Evolutionary conservation across 2,113 vertebrate genomes (phyloP), one percentile per base, ranked within the genome.

Genomic region (Perca schrenkii): DNA sequence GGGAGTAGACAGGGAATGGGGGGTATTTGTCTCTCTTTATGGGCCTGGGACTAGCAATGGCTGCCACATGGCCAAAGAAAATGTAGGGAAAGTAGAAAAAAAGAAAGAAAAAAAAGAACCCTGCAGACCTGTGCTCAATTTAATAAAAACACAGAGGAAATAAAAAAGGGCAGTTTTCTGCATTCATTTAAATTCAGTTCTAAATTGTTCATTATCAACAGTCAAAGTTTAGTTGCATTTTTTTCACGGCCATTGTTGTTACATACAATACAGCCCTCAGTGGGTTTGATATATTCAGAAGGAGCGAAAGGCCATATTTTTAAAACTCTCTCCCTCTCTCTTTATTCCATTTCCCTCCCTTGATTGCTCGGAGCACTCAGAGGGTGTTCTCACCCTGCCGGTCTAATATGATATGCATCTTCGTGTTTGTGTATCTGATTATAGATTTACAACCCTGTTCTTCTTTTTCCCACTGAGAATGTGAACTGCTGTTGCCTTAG

Each of bases 341-440:
- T 85, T 76, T 80, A 61, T 83, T 80, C 77, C 74, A 79, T 88
- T 84, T 87, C 72, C 71, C 46, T 70, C 14, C 62, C 65, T 50
- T 88, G 84, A 90, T 90, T 85, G 71, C 69, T 61, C 7, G 66
- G 34, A 77, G 78, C 79, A 68, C 68, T 72, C 77, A 43, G 75
- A 84, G 70, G 79, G 60, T 66, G 80, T 82, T 79, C 73, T 86
- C 69, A 54, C 74, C 71, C 81, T 10, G 34, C 80, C 6, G 10
- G 21, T 72, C 82, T 81, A 62, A 87, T 87, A 86, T 50, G 66
- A 87, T 84, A 92, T 89, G 80, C 85, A 89, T 87, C 87, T 90
- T 78, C 74, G 47, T 88, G 87, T 93, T 90, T 93, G 89, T 83
- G 85, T 86, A 88, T 83, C 89, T 87, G 85, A 91, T 94, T 90